These are phyloP conservation scores for Tinamus guttatus DNA, from an alignment of 2,113 vertebrate genomes.

Conservation along the genomic window DNA sequence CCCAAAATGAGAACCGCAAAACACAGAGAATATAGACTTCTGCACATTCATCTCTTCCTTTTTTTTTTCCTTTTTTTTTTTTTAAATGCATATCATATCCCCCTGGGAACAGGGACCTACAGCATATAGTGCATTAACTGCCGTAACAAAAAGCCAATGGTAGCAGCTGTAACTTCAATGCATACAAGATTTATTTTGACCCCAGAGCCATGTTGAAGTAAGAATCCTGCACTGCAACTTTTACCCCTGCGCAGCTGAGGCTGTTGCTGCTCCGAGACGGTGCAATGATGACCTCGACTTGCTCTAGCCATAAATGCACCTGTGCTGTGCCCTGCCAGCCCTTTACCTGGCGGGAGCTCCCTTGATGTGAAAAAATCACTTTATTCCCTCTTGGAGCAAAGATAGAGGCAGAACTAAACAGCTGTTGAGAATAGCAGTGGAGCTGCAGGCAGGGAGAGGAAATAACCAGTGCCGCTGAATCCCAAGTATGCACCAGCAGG, in stretches of 20 bases:
- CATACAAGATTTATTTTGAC: neutral
- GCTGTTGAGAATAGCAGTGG: neutral
- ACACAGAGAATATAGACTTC: rapidly evolving
- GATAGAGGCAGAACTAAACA: neutral
- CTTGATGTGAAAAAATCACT: neutral
- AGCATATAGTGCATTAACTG: neutral
- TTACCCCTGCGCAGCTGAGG: rapidly evolving
- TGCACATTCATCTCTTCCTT: neutral
- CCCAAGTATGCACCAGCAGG: neutral
- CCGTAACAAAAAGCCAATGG: rapidly evolving
- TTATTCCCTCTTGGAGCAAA: rapidly evolving
- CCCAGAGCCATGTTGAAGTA: rapidly evolving
- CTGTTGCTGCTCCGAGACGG: neutral
- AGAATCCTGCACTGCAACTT: neutral
- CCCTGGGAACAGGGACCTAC: neutral
- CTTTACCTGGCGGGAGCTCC: neutral
- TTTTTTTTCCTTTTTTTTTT: neutral
- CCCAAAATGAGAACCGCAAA: neutral
- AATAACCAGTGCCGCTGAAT: neutral
- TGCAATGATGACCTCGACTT: rapidly evolving
- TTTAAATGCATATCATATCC: rapidly evolving
- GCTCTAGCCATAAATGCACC: neutral
- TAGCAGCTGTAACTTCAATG: rapidly evolving
- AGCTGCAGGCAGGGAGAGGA: neutral
- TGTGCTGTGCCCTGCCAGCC: rapidly evolving